Base-by-base conservation (phyloP, 2,113 vertebrate genomes). In the Dolichallabes microphthalmus region DNA sequence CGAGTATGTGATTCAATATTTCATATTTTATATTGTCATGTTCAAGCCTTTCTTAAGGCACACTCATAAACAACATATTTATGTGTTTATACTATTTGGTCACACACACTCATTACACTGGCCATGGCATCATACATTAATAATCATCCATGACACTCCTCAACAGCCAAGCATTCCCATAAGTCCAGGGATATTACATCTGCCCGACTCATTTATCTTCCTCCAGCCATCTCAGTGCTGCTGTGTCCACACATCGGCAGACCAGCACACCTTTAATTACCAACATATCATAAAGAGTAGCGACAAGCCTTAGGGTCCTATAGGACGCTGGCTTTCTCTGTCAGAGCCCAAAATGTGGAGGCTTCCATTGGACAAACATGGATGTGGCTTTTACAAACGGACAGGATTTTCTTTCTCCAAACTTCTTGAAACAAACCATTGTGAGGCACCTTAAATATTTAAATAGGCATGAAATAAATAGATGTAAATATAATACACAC, bases 71-170 rank as follows among this genome's bases (percentile, higher is more conserved):
- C 73, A 86, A 82, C 79, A 88, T 87, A 87, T 89, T 83, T 85
- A 83, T 82, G 76, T 86, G 84, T 89, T 80, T 88, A 87, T 77
- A 87, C 86, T 88, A 82, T 84, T 87, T 82, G 69, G 86, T 87
- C 91, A 88, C 85, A 88, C 85, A 82, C 60, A 80, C 87, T 89
- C 91, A 91, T 93, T 93, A 92, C 86, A 83, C 64, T 83, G 82
- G 76, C 91, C 92, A 92, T 94, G 95, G 94, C 94, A 95, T 96
- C 94, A 94, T 93, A 94, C 94, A 95, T 95, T 96, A 94, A 96
- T 96, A 96, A 97, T 97, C 95, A 95, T 95, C 95, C 91, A 93
- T 96, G 95, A 96, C 95, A 95, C 95, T 95, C 95, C 95, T 95
- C 94, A 96, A 94, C 95, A 94, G 95, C 94, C 94, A 93, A 95